Conservation (phyloP, 2,888 invertebrate genomes). For the Eupithecia pulchellata region DNA sequence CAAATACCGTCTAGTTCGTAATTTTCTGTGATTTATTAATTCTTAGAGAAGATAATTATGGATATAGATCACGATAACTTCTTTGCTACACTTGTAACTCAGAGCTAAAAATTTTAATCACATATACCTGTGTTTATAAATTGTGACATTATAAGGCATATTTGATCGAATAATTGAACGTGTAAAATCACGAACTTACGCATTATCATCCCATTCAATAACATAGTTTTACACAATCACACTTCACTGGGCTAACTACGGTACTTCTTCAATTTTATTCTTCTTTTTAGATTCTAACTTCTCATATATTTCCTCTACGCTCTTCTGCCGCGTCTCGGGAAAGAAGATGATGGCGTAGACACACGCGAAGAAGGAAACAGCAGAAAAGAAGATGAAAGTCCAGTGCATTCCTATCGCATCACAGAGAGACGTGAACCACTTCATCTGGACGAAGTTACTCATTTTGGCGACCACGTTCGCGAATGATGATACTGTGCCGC, state of each 20-base stretch:
- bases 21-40: background rate
- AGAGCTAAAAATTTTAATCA: no score
- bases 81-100: no score
- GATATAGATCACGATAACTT: no score
- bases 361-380: constrained; percentile 68
- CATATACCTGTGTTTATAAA: no score
- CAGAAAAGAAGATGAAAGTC: constrained; percentile 74
- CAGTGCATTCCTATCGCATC: constrained; percentile 75
- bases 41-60: background rate
- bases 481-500: constrained; percentile 76
- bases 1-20: no score
- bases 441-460: constrained; percentile 78
- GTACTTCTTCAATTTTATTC: constrained; percentile 54
- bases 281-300: constrained; percentile 61
- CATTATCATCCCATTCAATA: background rate
- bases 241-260: constrained; percentile 41
- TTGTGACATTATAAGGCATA: no score
- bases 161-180: no score
- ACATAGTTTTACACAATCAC: constrained; percentile 1
- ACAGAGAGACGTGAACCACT: constrained; percentile 75
- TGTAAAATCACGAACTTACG: background rate
- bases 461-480: constrained; percentile 77
- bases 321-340: constrained; percentile 75
- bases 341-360: constrained; percentile 69
- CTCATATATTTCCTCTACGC: constrained; percentile 73